Base-by-base conservation (phyloP, 2,113 vertebrate genomes). In the Otolemur garnettii region DNA sequence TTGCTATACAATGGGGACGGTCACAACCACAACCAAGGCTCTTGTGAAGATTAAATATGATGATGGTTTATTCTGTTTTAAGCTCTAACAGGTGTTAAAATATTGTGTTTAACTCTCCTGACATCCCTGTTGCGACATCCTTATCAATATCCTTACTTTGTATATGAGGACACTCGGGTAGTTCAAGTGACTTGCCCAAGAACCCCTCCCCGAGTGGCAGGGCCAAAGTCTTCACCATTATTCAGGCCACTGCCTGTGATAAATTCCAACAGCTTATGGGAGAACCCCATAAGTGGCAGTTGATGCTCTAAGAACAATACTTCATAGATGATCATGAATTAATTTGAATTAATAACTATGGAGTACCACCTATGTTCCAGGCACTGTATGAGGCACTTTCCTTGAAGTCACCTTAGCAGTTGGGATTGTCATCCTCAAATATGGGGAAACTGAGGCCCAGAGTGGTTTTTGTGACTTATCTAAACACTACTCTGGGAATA, bases 361-460 rank as follows among this genome's bases (percentile, higher is more conserved):
- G 14, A 64, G 24, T 11, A 33, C 33, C 5, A 50, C 1, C 59
- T 5, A 42, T 0, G 24, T 17, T 42, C 14, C 69, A 17, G 53
- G 26, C 17, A 33, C 24, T 12, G 2, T 19, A 30, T 17, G 62
- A 72, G 68, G 57, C 10, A 15, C 26, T 87, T 59, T 77, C 60
- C 42, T 68, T 60, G 68, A 79, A 86, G 77, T 62, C 84, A 21
- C n/a, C 42, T 83, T 26, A 55, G 77, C 19, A 18, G 21, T 45
- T 84, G 85, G 57, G 42, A 57, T 69, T 62, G 17, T 35, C 64
- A 30, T n/a, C 60, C 11, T 62, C 74, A 8, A 0, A 24, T 14
- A 3, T 60, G 64, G 30, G n/a, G 88, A 89, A 81, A 91, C 72
- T 15, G 80, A 93, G 81, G 60, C 12, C 8, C 77, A 33, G 55